These are phyloP conservation scores for Harpagifer antarcticus DNA, from an alignment of 2,797 vertebrate species.

Conservation along the genomic window DNA sequence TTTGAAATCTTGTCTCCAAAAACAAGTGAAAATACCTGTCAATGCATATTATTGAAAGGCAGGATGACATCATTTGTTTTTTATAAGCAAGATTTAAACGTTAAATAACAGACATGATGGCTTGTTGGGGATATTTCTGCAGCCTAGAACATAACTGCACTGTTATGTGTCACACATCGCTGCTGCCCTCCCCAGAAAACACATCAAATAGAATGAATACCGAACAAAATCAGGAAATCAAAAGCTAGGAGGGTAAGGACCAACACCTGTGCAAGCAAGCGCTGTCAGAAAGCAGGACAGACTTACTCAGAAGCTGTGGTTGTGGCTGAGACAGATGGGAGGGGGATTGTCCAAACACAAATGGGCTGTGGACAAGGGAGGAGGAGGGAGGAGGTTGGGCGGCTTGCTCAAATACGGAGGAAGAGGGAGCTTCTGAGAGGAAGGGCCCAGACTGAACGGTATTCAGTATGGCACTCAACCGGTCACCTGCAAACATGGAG, in stretches of 20 bases:
- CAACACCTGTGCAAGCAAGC: conserved; percentile 90
- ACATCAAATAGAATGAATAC: conserved; percentile 25
- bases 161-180: conserved; percentile 55
- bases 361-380: conserved; percentile 99
- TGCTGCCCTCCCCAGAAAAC: conserved; percentile 44
- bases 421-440: conserved; percentile 91
- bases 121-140: conserved; percentile 66
- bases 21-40: conserved; percentile 24
- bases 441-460: conserved; percentile 99
- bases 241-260: conserved; percentile 75
- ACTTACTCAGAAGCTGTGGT: conserved; percentile 99
- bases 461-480: conserved; percentile 99
- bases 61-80: conserved; percentile 15
- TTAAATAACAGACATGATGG: conserved; percentile 45
- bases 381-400: conserved; percentile 99
- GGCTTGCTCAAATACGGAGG: conserved; percentile 99
- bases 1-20: conserved; percentile 61
- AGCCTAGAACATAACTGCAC: conserved; percentile 43
- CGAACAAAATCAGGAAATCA: conserved; percentile 78
- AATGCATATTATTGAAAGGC: conserved; percentile 17
- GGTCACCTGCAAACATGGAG: conserved; percentile 99
- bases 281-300: conserved; percentile 94
- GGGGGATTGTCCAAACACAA: conserved; percentile 99
- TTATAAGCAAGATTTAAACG: conserved; percentile 61
- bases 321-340: conserved; percentile 99